Evolutionary conservation across 92 coral and sea anemone species (phyloP).

Genomic region (Parazoanthus swiftii): DNA sequence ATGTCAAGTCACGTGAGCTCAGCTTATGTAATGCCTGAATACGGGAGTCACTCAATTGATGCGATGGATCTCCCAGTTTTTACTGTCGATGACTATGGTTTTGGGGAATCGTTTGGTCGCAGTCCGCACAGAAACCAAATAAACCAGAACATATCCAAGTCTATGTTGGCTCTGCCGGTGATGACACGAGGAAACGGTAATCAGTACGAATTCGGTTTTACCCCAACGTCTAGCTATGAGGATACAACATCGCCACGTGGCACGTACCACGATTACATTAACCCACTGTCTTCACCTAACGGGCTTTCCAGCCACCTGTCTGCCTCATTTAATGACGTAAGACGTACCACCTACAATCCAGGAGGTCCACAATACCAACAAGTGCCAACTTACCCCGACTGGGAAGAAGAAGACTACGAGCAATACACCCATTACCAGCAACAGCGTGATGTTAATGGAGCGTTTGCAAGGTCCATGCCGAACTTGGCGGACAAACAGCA

Average conservation of each 20-base stretch:
- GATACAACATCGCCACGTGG: neutral
- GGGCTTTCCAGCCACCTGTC: neutral
- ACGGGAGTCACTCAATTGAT: neutral
- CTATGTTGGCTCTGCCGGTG: conserved; percentile 14
- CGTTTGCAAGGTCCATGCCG: conserved; percentile 43
- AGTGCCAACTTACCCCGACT: conserved; percentile 22
- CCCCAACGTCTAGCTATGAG: conserved; percentile 31
- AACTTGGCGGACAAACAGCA: conserved; percentile 17
- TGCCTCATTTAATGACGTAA: neutral
- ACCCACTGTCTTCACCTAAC: neutral
- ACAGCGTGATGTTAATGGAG: conserved; percentile 32
- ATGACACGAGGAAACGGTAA: neutral
- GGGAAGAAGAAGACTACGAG: conserved; percentile 45
- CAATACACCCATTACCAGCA: conserved; percentile 43
- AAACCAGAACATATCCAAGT: conserved; percentile 8
- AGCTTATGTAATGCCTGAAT: neutral
- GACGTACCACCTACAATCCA: neutral
- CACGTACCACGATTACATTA: conserved; percentile 23
- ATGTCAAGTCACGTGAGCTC: neutral
- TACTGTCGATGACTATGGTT: neutral
- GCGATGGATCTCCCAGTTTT: neutral
- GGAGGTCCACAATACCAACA: neutral
- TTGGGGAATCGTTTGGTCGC: neutral
- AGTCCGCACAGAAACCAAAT: neutral
- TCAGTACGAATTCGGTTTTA: conserved; percentile 21